Percentiles rank a stretch among this genome's conserved stretches.
Evolutionary conservation across 2,113 vertebrate species (phyloP).

Genomic region (Enhydra lutris): DNA sequence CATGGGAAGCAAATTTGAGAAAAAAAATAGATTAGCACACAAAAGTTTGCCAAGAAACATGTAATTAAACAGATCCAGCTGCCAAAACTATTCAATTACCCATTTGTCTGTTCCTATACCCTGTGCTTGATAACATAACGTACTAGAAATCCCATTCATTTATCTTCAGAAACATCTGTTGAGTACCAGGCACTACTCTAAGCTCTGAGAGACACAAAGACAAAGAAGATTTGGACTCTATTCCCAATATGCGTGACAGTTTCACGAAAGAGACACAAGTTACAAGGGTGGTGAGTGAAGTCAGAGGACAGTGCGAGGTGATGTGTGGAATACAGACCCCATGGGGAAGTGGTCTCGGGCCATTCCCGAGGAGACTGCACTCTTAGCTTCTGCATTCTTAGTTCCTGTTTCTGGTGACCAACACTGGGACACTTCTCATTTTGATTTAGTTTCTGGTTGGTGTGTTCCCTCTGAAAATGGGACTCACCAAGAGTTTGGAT

Average conservation of each 20-base stretch:
- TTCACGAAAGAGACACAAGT: background rate
- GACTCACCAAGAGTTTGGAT: background rate
- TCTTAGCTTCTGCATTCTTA: background rate
- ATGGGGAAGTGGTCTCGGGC: background rate
- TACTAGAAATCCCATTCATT: background rate
- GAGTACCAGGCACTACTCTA: background rate
- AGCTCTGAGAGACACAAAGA: background rate
- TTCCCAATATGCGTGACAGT: background rate
- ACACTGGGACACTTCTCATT: background rate
- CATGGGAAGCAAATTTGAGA: background rate
- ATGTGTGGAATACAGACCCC: too few relatives aligned
- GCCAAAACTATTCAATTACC: background rate
- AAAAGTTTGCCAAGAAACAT: slow-evolving; percentile 27
- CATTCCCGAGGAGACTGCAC: background rate
- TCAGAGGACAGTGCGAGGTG: background rate
- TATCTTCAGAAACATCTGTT: background rate
- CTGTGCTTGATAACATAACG: background rate
- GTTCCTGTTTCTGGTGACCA: background rate
- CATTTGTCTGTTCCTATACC: background rate
- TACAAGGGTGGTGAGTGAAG: background rate
- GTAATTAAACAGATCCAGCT: background rate
- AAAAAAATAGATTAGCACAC: background rate
- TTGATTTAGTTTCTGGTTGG: background rate
- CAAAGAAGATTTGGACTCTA: background rate
- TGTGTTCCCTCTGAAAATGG: background rate